Evolutionary conservation across 53 echinoderm and acorn worm species (phyloP).

Genomic region (Apostichopus leukothele): DNA sequence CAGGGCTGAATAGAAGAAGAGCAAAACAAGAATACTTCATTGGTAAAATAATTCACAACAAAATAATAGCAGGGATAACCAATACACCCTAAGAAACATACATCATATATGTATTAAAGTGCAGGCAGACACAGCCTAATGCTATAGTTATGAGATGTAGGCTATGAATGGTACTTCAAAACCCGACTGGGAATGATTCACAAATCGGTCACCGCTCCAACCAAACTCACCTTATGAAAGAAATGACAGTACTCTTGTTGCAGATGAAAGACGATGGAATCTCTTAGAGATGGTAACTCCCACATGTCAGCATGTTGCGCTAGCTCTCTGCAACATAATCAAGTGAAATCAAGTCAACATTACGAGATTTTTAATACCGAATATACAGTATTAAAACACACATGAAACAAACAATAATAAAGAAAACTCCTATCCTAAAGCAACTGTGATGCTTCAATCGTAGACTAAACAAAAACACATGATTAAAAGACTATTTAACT

Average conservation of each 20-base stretch:
- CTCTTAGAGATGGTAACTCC: conserved; percentile 71
- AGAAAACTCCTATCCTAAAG: not conserved
- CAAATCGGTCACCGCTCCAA: not conserved
- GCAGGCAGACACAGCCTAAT: no score
- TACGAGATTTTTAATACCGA: accelerated
- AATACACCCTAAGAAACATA: no score
- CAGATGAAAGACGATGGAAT: conserved; percentile 65
- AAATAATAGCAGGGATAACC: no score
- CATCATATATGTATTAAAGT: no score
- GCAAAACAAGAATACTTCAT: not conserved
- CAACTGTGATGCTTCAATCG: not conserved
- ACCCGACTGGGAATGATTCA: not conserved
- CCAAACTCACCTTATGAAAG: conserved; percentile 81
- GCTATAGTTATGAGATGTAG: no score
- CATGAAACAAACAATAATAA: not conserved
- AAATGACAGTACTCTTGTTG: conserved; percentile 88
- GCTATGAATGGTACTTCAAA: no score
- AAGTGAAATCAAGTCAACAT: not conserved
- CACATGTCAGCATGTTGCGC: conserved; percentile 84
- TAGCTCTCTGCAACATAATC: conserved; percentile 63
- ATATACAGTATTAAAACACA: no score
- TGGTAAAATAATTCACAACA: no score
- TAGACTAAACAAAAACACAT: no score
- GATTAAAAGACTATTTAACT: no score
- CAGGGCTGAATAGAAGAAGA: not conserved